Evolutionary conservation across 2,888 invertebrate genomes (phyloP).

Genomic region (Dilophus febrilis): DNA sequence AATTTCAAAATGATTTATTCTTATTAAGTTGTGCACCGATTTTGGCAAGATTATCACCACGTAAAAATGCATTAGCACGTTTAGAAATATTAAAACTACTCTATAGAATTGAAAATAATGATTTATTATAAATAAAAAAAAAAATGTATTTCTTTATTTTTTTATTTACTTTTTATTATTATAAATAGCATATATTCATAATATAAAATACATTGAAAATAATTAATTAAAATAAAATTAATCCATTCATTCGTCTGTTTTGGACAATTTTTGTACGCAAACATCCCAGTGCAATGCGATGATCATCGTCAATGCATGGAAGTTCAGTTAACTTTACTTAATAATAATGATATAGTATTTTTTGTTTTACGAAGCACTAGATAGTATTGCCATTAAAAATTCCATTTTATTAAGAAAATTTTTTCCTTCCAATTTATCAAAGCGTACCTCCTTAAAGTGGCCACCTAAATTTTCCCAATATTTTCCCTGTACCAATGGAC

Average conservation of each 20-base stretch:
- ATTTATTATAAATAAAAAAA: too few relatives aligned
- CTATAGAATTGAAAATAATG: conserved; percentile 32
- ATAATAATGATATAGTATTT: too few relatives aligned
- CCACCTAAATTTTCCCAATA: conserved; percentile 93
- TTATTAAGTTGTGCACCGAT: conserved; percentile 36
- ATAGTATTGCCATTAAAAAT: conserved; percentile 64
- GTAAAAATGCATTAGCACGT: conserved; percentile 35
- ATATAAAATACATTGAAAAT: too few relatives aligned
- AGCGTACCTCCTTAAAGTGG: conserved; percentile 65
- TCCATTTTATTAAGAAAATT: conserved; percentile 96
- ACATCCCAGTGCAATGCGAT: too few relatives aligned
- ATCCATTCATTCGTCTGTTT: too few relatives aligned
- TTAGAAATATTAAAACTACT: conserved; percentile 37
- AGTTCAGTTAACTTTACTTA: too few relatives aligned
- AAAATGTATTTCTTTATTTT: too few relatives aligned
- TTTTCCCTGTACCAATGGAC: conserved; percentile 71
- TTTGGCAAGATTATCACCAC: conserved; percentile 32
- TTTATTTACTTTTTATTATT: too few relatives aligned
- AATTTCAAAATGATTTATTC: conserved; percentile 37
- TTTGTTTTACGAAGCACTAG: conserved; percentile 18
- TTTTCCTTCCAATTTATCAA: conserved; percentile 90
- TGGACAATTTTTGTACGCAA: too few relatives aligned
- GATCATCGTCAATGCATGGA: too few relatives aligned
- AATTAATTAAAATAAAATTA: too few relatives aligned
- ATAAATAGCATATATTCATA: too few relatives aligned